phyloP scores from a whole-genome alignment of 2,888 invertebrate species.

The Microctonus aethiopoides region DNA sequence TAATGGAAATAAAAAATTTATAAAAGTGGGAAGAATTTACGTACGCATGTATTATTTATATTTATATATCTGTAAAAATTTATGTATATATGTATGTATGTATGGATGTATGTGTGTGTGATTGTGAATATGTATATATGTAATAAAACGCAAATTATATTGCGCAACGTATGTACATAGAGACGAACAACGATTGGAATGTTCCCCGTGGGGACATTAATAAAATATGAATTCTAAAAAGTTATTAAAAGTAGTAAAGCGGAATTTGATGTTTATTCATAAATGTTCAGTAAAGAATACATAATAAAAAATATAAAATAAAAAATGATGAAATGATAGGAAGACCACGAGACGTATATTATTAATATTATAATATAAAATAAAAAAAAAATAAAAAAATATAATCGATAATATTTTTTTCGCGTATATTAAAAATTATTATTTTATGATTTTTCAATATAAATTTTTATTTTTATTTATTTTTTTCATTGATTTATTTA shows the following conservation, averaged over 20 bases:
- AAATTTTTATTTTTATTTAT: not conserved
- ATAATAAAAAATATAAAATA: not conserved
- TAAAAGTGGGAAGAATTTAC: conserved; percentile 40
- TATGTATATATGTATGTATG: conserved; percentile 27
- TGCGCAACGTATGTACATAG: conserved; percentile 55
- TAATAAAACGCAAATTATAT: conserved; percentile 65
- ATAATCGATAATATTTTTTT: conserved; percentile 28
- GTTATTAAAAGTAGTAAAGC: conserved; percentile 59
- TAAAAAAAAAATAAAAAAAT: no score
- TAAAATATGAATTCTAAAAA: conserved; percentile 63
- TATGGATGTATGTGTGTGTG: no score
- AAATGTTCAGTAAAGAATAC: not conserved
- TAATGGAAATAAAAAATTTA: conserved; percentile 25
- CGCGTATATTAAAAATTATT: not conserved
- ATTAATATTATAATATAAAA: no score
- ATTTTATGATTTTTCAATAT: not conserved
- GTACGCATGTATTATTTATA: no score
- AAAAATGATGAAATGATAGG: not conserved
- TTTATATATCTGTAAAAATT: not conserved
- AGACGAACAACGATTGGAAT: conserved; percentile 52
- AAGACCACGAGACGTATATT: not conserved
- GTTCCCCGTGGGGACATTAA: conserved; percentile 54
- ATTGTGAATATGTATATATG: no score
- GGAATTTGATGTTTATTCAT: conserved; percentile 62
- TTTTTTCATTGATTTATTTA: no score